phyloP scores from a whole-genome alignment of 1,140 invertebrate species.

The Asbolus verrucosus region DNA sequence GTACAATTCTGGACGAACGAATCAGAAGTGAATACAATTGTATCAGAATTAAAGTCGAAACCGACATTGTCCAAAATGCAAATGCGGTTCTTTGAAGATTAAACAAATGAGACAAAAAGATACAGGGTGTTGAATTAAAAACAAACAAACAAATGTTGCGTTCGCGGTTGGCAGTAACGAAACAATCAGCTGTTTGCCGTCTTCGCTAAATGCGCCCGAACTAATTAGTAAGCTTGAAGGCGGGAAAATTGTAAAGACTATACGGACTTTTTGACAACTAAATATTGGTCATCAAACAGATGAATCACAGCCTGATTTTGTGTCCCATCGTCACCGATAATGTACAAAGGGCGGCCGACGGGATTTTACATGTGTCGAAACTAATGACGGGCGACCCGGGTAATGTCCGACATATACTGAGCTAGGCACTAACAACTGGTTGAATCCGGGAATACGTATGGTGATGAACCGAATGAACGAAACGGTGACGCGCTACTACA shows the following conservation, averaged over 20 bases:
- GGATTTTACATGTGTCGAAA: conserved; percentile 58
- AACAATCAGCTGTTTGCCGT: conserved; percentile 50
- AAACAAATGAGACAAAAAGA: conserved; percentile 37
- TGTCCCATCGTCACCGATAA: conserved; percentile 56
- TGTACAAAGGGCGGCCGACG: conserved; percentile 46
- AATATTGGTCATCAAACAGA: conserved; percentile 65
- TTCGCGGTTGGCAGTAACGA: conserved; percentile 53
- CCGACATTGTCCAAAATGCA: background rate
- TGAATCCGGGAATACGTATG: conserved; percentile 59
- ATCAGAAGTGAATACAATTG: conserved; percentile 35
- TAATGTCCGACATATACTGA: conserved; percentile 59
- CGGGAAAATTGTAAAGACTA: conserved; percentile 59
- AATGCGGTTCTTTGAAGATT: background rate
- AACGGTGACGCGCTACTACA: conserved; percentile 54
- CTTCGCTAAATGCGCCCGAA: conserved; percentile 47
- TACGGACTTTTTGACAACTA: conserved; percentile 63
- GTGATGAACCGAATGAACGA: conserved; percentile 50
- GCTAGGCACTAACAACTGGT: conserved; percentile 65
- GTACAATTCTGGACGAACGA: conserved; percentile 56
- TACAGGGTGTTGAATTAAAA: conserved; percentile 18
- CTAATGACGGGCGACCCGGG: conserved; percentile 46
- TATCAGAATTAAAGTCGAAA: no score
- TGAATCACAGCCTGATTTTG: conserved; percentile 67
- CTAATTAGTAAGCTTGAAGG: conserved; percentile 50
- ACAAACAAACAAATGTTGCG: conserved; percentile 40